Base-by-base conservation (phyloP, 2,888 invertebrate genomes). In the Patella caerulea region DNA sequence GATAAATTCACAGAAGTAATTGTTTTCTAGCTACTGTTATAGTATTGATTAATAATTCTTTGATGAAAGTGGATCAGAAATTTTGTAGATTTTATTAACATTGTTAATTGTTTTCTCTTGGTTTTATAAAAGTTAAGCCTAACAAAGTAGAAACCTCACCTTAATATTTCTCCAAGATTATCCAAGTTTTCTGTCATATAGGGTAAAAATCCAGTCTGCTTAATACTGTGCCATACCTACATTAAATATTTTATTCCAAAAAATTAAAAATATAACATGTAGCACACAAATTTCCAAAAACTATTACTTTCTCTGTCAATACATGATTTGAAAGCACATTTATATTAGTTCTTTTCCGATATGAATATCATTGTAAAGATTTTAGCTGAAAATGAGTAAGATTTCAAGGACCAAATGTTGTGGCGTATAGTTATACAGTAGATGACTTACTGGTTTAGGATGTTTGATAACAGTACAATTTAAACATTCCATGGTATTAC, bases 151-250 rank as follows among this genome's bases (percentile, higher is more conserved):
- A 45, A 45, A 45, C 45, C 78, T 78, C 82, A 90, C 90, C 88
- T 90, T 73, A 86, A 80, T 5, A 88, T 85, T 80, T 90, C 89
- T 14, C 83, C 83, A 70, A 88, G 76, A 73, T 87, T 86, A 81
- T 88, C 88, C 11, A 90, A 84, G 79, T 89, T 89, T 75, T 89
- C 90, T 34, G 88, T 90, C 45, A 90, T 83, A 80, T 85, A 90
- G 1, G 91, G 91, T 7, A 90, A 82, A 7, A 91, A 80, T 11
- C 90, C 90, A 55, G 91, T 91, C 83, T 90, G 90, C 74, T 87
- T 88, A 78, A 90, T 80, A 52, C 82, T 84, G 72, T 89, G 89
- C 88, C 89, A 89, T 52, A 88, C 88, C 88, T 90, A 75, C 0
- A 76, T 74, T 73, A 71, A 54, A 4, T 45, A 45, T 45, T 45